A percentile compares a stretch with the other conserved stretches of the same genome.
Conservation (phyloP, 2,113 vertebrate species). For the Semnornis frantzii region DNA sequence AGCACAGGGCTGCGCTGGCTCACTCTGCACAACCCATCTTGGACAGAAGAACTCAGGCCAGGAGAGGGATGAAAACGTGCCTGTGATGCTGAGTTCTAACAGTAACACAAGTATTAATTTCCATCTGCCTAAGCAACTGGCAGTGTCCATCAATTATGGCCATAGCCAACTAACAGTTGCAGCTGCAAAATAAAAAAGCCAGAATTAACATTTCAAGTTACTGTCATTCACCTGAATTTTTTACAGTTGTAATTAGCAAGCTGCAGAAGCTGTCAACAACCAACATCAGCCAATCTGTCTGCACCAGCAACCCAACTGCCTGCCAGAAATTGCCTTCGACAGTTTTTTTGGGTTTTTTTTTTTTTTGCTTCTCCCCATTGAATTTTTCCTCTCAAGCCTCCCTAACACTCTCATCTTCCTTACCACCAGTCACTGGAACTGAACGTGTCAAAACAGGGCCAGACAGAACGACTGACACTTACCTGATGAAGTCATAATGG, state of each 20-base stretch:
- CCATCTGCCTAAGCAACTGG: constrained; percentile 88
- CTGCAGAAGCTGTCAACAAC: constrained; percentile 75
- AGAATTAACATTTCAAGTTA: constrained; percentile 86
- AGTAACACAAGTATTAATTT: constrained; percentile 90
- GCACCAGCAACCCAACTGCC: background rate
- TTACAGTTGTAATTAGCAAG: constrained; percentile 84
- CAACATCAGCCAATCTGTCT: constrained; percentile 69
- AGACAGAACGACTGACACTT: constrained; percentile 23
- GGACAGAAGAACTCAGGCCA: background rate
- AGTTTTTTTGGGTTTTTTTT: background rate
- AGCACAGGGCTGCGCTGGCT: background rate
- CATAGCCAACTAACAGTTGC: constrained; percentile 87
- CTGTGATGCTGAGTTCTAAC: constrained; percentile 79
- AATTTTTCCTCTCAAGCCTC: constrained; percentile 16
- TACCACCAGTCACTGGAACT: background rate
- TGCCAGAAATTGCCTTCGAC: constrained; percentile 46
- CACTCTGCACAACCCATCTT: background rate
- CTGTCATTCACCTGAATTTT: constrained; percentile 86
- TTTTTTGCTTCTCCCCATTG: background rate
- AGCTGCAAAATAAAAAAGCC: constrained; percentile 83
- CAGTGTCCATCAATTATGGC: constrained; percentile 90
- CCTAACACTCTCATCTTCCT: background rate
- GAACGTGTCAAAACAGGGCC: background rate
- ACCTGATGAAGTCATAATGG: constrained; percentile 24
- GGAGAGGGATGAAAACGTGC: constrained; percentile 59